Percentiles rank a stretch among this genome's conserved stretches.
These are phyloP conservation scores for Xanthia icteritia DNA, from an alignment of 2,888 invertebrate genomes.

Conservation along the genomic window DNA sequence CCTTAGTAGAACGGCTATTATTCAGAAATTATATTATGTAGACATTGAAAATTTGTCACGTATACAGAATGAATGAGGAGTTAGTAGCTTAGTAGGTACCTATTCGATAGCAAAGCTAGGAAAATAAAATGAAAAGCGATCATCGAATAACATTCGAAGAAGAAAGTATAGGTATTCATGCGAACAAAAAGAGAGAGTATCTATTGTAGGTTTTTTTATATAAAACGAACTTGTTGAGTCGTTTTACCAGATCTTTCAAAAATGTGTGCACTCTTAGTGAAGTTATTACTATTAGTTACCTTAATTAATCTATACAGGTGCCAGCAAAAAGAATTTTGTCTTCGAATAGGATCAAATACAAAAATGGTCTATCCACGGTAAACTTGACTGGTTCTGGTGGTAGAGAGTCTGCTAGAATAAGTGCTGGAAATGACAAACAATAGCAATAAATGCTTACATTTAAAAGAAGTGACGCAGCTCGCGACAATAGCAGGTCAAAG, in stretches of 20 bases:
- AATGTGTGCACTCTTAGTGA: not conserved
- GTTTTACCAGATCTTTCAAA: not conserved
- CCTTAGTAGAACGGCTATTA: too few species aligned
- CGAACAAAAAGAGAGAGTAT: constrained; percentile 13
- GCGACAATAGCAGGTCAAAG: not conserved
- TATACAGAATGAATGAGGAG: too few species aligned
- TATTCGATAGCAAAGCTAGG: not conserved
- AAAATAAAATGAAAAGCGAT: not conserved
- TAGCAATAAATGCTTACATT: constrained; percentile 15
- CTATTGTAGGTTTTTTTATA: not conserved
- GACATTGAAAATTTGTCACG: too few species aligned
- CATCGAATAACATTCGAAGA: not conserved
- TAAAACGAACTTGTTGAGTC: not conserved
- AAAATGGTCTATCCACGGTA: constrained; percentile 62
- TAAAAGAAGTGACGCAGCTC: not conserved
- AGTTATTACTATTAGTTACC: constrained; percentile 27
- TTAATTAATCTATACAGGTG: constrained; percentile 36
- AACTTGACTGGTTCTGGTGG: constrained; percentile 49
- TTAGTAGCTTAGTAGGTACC: constrained; percentile 16
- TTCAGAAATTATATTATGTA: not conserved
- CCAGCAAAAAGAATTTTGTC: constrained; percentile 64
- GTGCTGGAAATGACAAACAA: constrained; percentile 42
- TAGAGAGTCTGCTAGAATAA: constrained; percentile 5
- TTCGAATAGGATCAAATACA: constrained; percentile 61
- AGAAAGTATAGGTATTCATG: not conserved